phyloP scores from a whole-genome alignment of 2,888 invertebrate species.

The Megaustenia siamemsis region DNA sequence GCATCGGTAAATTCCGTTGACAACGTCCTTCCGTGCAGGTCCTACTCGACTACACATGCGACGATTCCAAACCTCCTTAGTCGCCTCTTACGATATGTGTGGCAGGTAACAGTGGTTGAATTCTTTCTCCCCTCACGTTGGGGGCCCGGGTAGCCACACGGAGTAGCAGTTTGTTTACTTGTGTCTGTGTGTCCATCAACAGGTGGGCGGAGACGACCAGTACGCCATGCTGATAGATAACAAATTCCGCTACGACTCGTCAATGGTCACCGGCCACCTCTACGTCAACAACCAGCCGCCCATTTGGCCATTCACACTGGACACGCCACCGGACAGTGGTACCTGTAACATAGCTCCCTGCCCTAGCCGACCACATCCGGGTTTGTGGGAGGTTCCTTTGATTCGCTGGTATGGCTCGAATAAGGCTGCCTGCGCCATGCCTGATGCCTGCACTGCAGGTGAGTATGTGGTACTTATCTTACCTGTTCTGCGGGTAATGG shows the following conservation, averaged over 20 bases:
- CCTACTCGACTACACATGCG: too few species aligned
- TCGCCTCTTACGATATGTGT: too few species aligned
- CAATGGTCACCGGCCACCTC: slow-evolving; percentile 89
- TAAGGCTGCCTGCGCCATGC: slow-evolving; percentile 67
- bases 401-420: slow-evolving; percentile 66
- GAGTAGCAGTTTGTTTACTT: too few species aligned
- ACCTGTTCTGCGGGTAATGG: too few species aligned
- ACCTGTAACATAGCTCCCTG: slow-evolving; percentile 61
- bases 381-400: slow-evolving; percentile 86
- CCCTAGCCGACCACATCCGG: slow-evolving; percentile 78
- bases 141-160: too few species aligned
- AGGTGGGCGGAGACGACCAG: slow-evolving; percentile 87
- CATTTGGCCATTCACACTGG: slow-evolving; percentile 95
- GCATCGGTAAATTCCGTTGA: too few species aligned
- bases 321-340: slow-evolving; percentile 81
- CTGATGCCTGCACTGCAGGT: slow-evolving; percentile 64
- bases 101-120: too few species aligned
- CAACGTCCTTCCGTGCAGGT: too few species aligned
- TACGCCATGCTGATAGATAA: slow-evolving; percentile 96
- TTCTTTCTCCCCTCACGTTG: too few species aligned
- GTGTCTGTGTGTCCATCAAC: neutral
- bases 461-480: too few species aligned
- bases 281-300: slow-evolving; percentile 92
- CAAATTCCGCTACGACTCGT: slow-evolving; percentile 95
- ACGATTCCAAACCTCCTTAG: too few species aligned